These are phyloP conservation scores for Scaptomyza pallida DNA, from an alignment of 1,140 invertebrate genomes.

Conservation along the genomic window DNA sequence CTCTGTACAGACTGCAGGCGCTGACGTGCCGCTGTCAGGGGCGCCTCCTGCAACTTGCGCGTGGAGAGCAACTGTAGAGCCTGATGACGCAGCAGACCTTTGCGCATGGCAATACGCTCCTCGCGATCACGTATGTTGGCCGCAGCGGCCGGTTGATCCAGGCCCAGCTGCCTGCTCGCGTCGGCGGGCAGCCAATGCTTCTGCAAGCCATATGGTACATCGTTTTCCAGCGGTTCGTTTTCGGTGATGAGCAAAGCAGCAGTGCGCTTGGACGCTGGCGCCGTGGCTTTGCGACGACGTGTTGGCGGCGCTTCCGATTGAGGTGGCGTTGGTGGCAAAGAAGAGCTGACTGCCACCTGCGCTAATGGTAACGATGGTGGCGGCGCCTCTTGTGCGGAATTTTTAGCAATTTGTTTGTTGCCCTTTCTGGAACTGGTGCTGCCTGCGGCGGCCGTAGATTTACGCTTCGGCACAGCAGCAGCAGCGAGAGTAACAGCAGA, in stretches of 20 bases:
- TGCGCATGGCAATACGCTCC: constrained; percentile 71
- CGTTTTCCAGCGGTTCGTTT: constrained; percentile 33
- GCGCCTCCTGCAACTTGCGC: constrained; percentile 60
- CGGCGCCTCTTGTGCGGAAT: constrained; percentile 13
- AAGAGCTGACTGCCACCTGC: not conserved
- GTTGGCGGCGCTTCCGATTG: not conserved
- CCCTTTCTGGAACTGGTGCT: constrained; percentile 20
- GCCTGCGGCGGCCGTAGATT: not conserved
- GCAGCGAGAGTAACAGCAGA: constrained; percentile 24
- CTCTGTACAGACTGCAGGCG: constrained; percentile 68
- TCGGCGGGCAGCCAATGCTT: constrained; percentile 60
- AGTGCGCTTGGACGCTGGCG: constrained; percentile 22
- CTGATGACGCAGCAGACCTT: constrained; percentile 64
- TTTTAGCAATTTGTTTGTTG: constrained; percentile 35
- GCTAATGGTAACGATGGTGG: constrained; percentile 9
- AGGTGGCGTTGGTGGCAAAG: not conserved
- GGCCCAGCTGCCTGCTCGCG: constrained; percentile 22
- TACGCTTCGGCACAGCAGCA: constrained; percentile 18
- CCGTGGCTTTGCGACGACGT: constrained; percentile 43
- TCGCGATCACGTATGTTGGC: constrained; percentile 49
- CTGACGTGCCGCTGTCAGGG: constrained; percentile 62
- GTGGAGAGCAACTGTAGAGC: constrained; percentile 74
- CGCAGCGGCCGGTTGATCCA: constrained; percentile 20
- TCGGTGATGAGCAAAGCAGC: constrained; percentile 31
- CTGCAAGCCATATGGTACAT: constrained; percentile 77